A percentile compares a stretch with the other conserved stretches of the same genome.
Evolutionary conservation across 2,888 invertebrate species (phyloP).

Genomic region (Sesia bembeciformis): DNA sequence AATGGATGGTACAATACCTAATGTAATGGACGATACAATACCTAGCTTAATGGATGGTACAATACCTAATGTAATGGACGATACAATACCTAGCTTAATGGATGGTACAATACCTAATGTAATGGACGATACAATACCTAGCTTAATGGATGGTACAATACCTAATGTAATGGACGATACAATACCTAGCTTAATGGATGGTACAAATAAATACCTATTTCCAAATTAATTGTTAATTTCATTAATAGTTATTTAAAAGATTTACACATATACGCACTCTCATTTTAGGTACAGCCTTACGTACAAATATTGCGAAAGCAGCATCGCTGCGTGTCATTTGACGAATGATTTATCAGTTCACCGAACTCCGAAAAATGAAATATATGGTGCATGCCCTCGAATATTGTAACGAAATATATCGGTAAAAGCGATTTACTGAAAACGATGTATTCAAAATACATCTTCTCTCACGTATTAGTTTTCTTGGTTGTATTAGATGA

Average conservation of each 20-base stretch:
- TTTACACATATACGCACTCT: neutral
- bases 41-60: no score
- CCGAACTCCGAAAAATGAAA: slow-evolving; percentile 16
- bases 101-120: no score
- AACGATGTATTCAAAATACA: no score
- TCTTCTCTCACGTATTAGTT: no score
- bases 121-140: no score
- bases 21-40: no score
- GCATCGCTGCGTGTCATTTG: slow-evolving; percentile 5
- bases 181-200: neutral
- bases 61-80: no score
- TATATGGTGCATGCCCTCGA: slow-evolving; percentile 9
- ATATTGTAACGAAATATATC: neutral
- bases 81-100: no score
- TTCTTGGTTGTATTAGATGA: no score
- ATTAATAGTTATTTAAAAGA: neutral
- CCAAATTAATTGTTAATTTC: neutral
- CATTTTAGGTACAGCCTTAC: neutral
- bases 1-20: no score
- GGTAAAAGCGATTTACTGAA: no score
- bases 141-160: neutral
- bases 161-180: neutral
- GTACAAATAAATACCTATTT: neutral
- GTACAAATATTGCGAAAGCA: slow-evolving; percentile 2
- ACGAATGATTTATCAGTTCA: slow-evolving; percentile 28